Evolutionary conservation across 53 echinoderm and acorn worm species (phyloP).

Genomic region (Zoroaster sp.): DNA sequence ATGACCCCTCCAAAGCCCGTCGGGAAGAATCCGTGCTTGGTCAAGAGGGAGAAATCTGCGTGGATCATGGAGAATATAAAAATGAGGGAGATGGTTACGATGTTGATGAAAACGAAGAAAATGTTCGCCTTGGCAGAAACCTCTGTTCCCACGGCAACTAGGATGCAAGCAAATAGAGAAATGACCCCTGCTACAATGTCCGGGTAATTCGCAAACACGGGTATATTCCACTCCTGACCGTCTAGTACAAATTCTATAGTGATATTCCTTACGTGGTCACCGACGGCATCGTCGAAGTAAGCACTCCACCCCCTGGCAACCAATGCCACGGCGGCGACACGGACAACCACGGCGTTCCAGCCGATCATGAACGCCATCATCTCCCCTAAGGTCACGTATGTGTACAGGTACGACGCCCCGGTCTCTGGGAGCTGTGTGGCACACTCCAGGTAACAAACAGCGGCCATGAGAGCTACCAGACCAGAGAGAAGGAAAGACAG

Average conservation of each 20-base stretch:
- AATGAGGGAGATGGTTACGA: constrained; percentile 61
- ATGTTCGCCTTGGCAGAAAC: constrained; percentile 63
- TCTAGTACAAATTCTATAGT: constrained; percentile 57
- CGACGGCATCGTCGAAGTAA: constrained; percentile 75
- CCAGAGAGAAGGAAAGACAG: constrained; percentile 59
- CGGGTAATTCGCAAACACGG: constrained; percentile 64
- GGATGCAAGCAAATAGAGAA: constrained; percentile 42
- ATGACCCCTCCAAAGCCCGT: constrained; percentile 64
- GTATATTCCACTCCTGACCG: constrained; percentile 52
- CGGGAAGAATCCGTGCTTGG: constrained; percentile 62
- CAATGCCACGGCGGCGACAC: constrained; percentile 62
- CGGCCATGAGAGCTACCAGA: constrained; percentile 63
- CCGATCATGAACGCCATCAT: constrained; percentile 78
- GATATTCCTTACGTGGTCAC: constrained; percentile 55
- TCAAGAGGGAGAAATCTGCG: constrained; percentile 50
- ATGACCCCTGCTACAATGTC: constrained; percentile 70
- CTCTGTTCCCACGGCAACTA: constrained; percentile 59
- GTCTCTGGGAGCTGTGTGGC: constrained; percentile 70
- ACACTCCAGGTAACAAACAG: constrained; percentile 74
- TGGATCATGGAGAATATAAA: constrained; percentile 58
- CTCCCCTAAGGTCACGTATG: constrained; percentile 73
- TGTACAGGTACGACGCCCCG: constrained; percentile 74
- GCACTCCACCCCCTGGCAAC: constrained; percentile 86
- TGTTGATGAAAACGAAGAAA: constrained; percentile 67
- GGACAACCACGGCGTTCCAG: constrained; percentile 77